Evolutionary conservation across 2,797 vertebrate genomes (phyloP).

Genomic region (Etheostoma nigrum): DNA sequence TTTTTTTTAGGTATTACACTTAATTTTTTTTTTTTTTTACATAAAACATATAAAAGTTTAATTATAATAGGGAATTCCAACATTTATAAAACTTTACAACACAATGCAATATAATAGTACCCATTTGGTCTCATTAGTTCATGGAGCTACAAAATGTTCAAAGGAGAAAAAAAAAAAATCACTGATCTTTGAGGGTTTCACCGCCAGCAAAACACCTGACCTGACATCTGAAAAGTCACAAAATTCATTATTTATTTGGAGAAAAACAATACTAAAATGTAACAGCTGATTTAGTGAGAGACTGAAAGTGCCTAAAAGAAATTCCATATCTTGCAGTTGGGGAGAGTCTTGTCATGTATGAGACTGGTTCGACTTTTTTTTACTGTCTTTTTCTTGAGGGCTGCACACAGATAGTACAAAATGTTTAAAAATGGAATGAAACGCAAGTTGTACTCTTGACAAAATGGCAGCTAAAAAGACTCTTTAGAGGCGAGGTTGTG

Average conservation of each 20-base stretch:
- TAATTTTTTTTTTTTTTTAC: constrained; percentile 67
- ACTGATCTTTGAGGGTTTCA: constrained; percentile 38
- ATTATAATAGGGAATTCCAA: constrained; percentile 77
- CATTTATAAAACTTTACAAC: constrained; percentile 86
- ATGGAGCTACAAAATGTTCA: constrained; percentile 72
- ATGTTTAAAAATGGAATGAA: constrained; percentile 30
- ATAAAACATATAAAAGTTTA: constrained; percentile 87
- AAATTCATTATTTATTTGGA: constrained; percentile 3
- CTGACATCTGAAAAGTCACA: constrained; percentile 32
- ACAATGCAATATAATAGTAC: constrained; percentile 83
- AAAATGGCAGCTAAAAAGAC: constrained; percentile 10
- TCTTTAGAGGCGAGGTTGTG: constrained; percentile 34
- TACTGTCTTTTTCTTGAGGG: not conserved
- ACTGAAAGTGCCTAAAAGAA: constrained; percentile 74
- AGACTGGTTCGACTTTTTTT: not conserved
- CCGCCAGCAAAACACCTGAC: constrained; percentile 59
- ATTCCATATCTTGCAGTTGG: constrained; percentile 23
- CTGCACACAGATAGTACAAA: constrained; percentile 15
- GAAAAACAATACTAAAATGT: constrained; percentile 20
- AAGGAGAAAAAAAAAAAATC: constrained; percentile 32
- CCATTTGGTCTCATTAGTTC: constrained; percentile 82
- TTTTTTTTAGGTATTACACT: constrained; percentile 39
- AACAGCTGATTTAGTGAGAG: constrained; percentile 40
- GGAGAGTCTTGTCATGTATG: not conserved
- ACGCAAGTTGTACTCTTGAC: constrained; percentile 5